A percentile compares a stretch with the other conserved stretches of the same genome.
Conservation (phyloP, 2,113 vertebrate genomes). For the Aix galericulata region DNA sequence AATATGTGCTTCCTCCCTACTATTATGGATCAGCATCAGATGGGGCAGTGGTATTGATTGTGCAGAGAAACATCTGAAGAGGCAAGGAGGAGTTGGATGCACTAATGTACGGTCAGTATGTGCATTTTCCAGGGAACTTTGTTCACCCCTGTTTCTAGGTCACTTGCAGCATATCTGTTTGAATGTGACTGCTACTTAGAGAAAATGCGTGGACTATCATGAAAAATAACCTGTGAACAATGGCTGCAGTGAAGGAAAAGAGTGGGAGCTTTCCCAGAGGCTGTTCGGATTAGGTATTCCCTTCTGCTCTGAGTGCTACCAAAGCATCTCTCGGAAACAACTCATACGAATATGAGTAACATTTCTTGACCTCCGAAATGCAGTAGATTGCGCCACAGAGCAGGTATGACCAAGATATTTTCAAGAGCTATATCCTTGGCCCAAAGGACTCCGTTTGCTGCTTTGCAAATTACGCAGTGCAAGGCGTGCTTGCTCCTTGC, state of each 20-base stretch:
- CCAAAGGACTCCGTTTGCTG: background rate
- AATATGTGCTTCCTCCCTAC: background rate
- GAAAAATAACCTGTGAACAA: background rate
- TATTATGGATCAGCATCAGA: background rate
- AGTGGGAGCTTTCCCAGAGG: background rate
- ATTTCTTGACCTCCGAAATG: constrained; percentile 46
- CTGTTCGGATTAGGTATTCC: background rate
- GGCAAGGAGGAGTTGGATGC: background rate
- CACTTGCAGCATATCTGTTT: background rate
- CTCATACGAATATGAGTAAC: background rate
- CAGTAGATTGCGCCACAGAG: constrained; percentile 54
- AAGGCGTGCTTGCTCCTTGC: background rate
- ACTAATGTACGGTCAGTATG: background rate
- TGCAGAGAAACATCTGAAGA: background rate
- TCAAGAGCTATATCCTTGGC: background rate
- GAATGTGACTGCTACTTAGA: background rate
- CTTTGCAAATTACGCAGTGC: background rate
- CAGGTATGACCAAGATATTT: background rate
- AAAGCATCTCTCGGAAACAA: background rate
- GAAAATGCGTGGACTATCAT: background rate
- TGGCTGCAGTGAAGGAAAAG: background rate
- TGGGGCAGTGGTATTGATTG: background rate
- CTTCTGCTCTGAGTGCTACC: background rate
- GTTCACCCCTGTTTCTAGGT: background rate
- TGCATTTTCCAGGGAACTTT: background rate